phyloP scores from a whole-genome alignment of 2,888 invertebrate species.

The Nomada hirtipes region DNA sequence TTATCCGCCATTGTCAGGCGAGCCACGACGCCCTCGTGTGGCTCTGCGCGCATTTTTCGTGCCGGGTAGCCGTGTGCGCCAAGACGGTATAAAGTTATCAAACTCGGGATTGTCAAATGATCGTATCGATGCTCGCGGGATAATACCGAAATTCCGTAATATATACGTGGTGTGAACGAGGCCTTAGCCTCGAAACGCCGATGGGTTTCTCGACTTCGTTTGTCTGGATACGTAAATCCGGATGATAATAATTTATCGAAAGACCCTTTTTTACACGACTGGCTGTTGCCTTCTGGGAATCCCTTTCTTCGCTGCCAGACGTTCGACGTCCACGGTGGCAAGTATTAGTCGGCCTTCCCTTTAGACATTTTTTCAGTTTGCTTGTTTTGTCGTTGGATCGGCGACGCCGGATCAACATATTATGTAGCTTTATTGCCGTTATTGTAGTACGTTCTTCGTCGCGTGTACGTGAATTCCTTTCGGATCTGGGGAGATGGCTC shows the following conservation, averaged over 20 bases:
- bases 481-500: neutral
- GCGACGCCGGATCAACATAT: slow-evolving; percentile 52
- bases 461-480: slow-evolving; percentile 10
- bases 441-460: slow-evolving; percentile 34
- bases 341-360: slow-evolving; percentile 54
- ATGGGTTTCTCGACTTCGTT: slow-evolving; percentile 47
- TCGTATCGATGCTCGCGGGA: slow-evolving; percentile 63
- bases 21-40: slow-evolving; percentile 3
- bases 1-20: slow-evolving; percentile 26
- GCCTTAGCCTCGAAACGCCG: slow-evolving; percentile 45
- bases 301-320: slow-evolving; percentile 24
- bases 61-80: slow-evolving; percentile 3
- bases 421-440: slow-evolving; percentile 31
- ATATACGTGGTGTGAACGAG: slow-evolving; percentile 55
- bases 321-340: slow-evolving; percentile 41
- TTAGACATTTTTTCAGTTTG: slow-evolving; percentile 35
- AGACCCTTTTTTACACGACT: slow-evolving; percentile 45
- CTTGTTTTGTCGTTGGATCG: slow-evolving; percentile 27
- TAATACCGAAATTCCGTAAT: slow-evolving; percentile 71
- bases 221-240: slow-evolving; percentile 68
- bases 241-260: slow-evolving; percentile 65
- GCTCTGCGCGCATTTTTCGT: slow-evolving; percentile 4
- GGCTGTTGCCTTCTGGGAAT: slow-evolving; percentile 31
- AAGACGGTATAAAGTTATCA: slow-evolving; percentile 55
- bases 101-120: slow-evolving; percentile 46